Evolutionary conservation across 2,113 vertebrate genomes (phyloP).

Genomic region (Rhinolophus sinicus): DNA sequence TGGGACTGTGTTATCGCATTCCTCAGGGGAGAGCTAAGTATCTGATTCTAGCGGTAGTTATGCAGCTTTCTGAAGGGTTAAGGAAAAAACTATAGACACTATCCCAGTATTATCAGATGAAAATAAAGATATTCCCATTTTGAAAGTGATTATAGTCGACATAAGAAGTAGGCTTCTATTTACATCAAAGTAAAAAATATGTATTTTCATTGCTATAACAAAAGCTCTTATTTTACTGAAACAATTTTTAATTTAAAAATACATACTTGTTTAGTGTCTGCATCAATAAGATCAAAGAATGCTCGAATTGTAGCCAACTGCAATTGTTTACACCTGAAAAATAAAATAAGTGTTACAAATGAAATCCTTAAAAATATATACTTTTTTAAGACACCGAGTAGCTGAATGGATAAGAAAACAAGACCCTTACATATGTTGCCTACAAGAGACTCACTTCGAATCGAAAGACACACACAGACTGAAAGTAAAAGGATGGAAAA

Average conservation of each 20-base stretch:
- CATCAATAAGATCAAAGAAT: slow-evolving; percentile 96
- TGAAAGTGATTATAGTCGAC: background rate
- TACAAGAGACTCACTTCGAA: no score
- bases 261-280: slow-evolving; percentile 94
- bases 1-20: background rate
- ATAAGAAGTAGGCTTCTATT: background rate
- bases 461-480: no score
- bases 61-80: background rate
- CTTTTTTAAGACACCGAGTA: no score
- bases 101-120: background rate
- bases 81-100: background rate
- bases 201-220: background rate
- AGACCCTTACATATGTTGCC: no score
- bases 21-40: background rate
- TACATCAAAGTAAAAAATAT: background rate
- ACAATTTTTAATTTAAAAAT: slow-evolving; percentile 50
- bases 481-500: no score
- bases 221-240: slow-evolving; percentile 42
- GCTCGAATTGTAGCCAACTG: slow-evolving; percentile 94
- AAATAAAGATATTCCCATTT: slow-evolving; percentile 24
- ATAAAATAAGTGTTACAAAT: slow-evolving; percentile 47
- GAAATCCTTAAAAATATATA: slow-evolving; percentile 33
- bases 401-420: no score
- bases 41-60: background rate
- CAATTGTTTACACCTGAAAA: slow-evolving; percentile 96